phyloP scores from a whole-genome alignment of 2,113 vertebrate genomes.

The Calidris pygmaea region DNA sequence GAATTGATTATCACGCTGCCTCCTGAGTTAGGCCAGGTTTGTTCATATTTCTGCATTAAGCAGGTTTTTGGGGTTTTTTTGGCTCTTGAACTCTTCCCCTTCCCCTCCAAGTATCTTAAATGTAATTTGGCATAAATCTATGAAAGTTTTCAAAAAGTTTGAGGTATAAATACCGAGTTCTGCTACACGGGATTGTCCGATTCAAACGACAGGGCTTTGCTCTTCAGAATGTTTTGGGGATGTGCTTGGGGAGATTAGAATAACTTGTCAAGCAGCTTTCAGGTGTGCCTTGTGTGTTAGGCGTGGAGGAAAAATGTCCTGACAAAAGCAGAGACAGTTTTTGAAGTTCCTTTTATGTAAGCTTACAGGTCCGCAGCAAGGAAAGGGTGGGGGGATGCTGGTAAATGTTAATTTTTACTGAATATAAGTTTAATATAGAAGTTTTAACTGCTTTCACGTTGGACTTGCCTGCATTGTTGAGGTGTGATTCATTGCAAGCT shows the following conservation, averaged over 20 bases:
- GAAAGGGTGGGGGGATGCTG: not conserved
- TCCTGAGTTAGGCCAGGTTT: not conserved
- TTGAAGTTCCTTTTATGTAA: constrained; percentile 59
- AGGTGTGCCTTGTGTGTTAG: constrained; percentile 31
- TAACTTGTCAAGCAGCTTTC: constrained; percentile 55
- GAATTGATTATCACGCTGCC: not conserved
- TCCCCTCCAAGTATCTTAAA: not conserved
- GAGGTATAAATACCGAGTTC: not conserved
- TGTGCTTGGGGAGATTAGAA: constrained; percentile 45
- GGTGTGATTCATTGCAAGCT: not conserved
- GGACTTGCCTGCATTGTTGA: not conserved
- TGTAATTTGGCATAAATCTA: not conserved
- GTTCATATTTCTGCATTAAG: not conserved
- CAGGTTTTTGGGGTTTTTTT: no score
- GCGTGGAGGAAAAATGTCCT: constrained; percentile 40
- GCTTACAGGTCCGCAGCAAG: not conserved
- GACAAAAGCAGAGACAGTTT: constrained; percentile 44
- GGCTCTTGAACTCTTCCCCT: not conserved
- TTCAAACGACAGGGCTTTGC: not conserved
- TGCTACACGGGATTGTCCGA: not conserved
- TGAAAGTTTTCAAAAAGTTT: not conserved
- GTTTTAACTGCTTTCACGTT: not conserved
- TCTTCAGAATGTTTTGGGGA: not conserved
- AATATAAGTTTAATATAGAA: not conserved
- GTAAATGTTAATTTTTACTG: constrained; percentile 4